A percentile compares a stretch with the other conserved stretches of the same genome.
These are phyloP conservation scores for Palloptera scutellata DNA, from an alignment of 2,888 invertebrate genomes.

Conservation along the genomic window DNA sequence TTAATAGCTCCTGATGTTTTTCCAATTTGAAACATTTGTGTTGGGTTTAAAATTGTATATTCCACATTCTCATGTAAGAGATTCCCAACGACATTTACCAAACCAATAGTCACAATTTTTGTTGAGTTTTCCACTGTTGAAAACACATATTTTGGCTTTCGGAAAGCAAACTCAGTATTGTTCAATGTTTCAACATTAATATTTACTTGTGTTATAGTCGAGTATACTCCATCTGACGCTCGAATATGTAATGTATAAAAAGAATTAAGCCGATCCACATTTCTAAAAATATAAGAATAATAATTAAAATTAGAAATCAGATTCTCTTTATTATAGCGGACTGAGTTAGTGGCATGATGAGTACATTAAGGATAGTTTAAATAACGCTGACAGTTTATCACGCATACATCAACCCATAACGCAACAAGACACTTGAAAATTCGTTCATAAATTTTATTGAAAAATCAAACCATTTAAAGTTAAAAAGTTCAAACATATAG, in stretches of 20 bases:
- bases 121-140: constrained; percentile 86
- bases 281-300: constrained; percentile 51
- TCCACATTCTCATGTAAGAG: constrained; percentile 86
- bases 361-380: no score
- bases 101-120: constrained; percentile 79
- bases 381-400: no score
- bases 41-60: constrained; percentile 87
- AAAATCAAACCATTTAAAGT: neutral
- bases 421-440: no score
- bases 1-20: constrained; percentile 89
- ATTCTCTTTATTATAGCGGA: neutral
- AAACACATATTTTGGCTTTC: constrained; percentile 80
- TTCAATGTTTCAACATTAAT: constrained; percentile 75
- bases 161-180: constrained; percentile 82
- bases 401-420: no score
- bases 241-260: constrained; percentile 78
- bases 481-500: neutral
- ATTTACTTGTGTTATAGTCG: constrained; percentile 75
- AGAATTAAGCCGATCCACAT: constrained; percentile 69
- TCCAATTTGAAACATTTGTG: constrained; percentile 85
- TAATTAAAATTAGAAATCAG: neutral
- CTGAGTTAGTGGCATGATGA: no score
- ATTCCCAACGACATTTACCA: constrained; percentile 88
- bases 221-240: constrained; percentile 86
- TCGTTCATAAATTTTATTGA: no score